These are phyloP conservation scores for Habroteleia sp. DNA, from an alignment of 2,888 invertebrate species.

Conservation along the genomic window DNA sequence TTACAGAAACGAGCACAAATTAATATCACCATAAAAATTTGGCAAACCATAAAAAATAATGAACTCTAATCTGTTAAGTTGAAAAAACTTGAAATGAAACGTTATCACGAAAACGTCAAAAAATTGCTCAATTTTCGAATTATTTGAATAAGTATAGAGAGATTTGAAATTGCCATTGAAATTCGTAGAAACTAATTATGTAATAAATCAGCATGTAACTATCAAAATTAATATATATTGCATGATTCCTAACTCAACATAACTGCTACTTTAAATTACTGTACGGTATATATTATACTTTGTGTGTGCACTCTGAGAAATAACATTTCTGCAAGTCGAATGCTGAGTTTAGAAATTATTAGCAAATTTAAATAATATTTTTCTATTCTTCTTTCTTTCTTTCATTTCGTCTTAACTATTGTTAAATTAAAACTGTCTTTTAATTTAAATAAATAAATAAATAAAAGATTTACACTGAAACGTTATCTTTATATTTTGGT, in stretches of 20 bases:
- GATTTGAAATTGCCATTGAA: constrained; percentile 38
- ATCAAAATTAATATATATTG: constrained; percentile 55
- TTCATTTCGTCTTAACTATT: too few relatives aligned
- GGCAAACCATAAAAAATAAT: constrained; percentile 16
- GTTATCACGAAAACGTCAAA: constrained; percentile 38
- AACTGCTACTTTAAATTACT: constrained; percentile 45
- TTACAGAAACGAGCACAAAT: constrained; percentile 1
- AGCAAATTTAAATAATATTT: too few relatives aligned
- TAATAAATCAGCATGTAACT: constrained; percentile 53
- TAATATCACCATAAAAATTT: constrained; percentile 6
- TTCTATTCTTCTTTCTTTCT: too few relatives aligned
- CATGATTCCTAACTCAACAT: constrained; percentile 52
- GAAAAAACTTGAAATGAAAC: constrained; percentile 11
- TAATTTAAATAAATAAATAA: too few relatives aligned
- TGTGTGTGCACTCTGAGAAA: constrained; percentile 44
- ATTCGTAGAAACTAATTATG: constrained; percentile 56
- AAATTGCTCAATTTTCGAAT: constrained; percentile 44
- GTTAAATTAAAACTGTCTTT: too few relatives aligned
- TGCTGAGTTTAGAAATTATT: not conserved
- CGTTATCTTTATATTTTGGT: too few relatives aligned
- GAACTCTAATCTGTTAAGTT: constrained; percentile 30
- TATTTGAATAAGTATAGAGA: constrained; percentile 50
- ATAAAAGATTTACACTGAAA: too few relatives aligned
- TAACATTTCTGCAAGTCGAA: constrained; percentile 3
- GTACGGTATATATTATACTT: constrained; percentile 38